Evolutionary conservation across 1,140 invertebrate species (phyloP).

Genomic region (Zaprionus camerounensis): DNA sequence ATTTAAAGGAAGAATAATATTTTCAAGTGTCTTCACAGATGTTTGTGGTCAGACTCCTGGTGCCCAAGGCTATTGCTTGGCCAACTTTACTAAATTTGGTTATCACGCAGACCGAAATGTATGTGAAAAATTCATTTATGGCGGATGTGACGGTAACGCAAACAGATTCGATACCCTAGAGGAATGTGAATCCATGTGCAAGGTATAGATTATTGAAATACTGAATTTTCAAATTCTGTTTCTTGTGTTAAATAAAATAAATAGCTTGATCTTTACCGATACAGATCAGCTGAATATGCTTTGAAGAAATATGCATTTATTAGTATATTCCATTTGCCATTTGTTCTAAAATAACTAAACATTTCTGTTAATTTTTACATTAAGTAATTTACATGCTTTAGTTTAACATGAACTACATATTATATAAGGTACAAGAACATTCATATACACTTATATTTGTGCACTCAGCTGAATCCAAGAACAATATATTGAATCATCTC

Average conservation of each 20-base stretch:
- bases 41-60: slow-evolving; percentile 25
- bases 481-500: neutral
- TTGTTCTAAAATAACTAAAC: too few relatives aligned
- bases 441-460: neutral
- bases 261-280: neutral
- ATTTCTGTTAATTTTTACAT: too few relatives aligned
- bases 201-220: neutral
- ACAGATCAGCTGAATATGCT: neutral
- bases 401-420: too few relatives aligned
- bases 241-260: neutral
- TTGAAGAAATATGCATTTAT: neutral
- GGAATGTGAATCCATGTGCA: slow-evolving; percentile 56
- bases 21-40: slow-evolving; percentile 20
- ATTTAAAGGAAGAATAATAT: neutral
- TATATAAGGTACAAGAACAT: too few relatives aligned
- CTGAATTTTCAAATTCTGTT: too few relatives aligned
- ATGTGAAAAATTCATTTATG: slow-evolving; percentile 91
- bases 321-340: neutral
- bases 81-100: slow-evolving; percentile 58
- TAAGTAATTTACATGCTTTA: too few relatives aligned
- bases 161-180: slow-evolving; percentile 88
- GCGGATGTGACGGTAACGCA: slow-evolving; percentile 94
- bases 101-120: slow-evolving; percentile 89
- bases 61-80: too few relatives aligned
- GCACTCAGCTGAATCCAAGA: too few relatives aligned